Percentiles rank a stretch among this genome's conserved stretches.
These are phyloP conservation scores for Naso thynnoides DNA, from an alignment of 2,797 vertebrate species.

Conservation along the genomic window DNA sequence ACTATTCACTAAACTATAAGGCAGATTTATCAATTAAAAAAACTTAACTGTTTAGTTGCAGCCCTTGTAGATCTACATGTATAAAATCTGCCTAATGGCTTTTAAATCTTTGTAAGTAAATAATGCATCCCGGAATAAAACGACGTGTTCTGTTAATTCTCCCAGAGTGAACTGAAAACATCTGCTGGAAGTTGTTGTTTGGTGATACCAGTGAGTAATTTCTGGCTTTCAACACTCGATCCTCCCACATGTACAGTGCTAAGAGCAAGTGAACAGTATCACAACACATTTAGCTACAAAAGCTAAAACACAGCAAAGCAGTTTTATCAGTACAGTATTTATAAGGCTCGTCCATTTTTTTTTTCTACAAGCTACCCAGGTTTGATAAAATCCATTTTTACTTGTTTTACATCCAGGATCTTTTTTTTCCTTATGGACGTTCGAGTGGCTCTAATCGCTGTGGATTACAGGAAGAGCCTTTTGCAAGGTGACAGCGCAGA, in stretches of 20 bases:
- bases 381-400: not conserved
- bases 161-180: not conserved
- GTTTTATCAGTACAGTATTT: slow-evolving; percentile 2
- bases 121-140: not conserved
- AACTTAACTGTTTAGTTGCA: too few species aligned
- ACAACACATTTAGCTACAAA: slow-evolving; percentile 30
- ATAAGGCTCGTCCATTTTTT: not conserved
- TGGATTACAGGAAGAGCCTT: not conserved
- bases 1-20: too few species aligned
- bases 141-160: not conserved
- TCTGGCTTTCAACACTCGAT: not conserved
- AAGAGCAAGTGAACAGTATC: slow-evolving; percentile 22
- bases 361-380: not conserved
- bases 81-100: not conserved
- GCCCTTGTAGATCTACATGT: not conserved
- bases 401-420: not conserved
- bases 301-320: slow-evolving; percentile 32
- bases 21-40: too few species aligned
- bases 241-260: not conserved
- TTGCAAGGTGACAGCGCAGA: not conserved
- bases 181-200: not conserved
- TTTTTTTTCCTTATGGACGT: not conserved
- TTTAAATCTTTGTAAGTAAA: not conserved
- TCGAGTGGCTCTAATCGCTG: not conserved
- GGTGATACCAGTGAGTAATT: too few species aligned